Base-by-base conservation (phyloP, 1,140 invertebrate species). In the Drosophila sechellia region DNA sequence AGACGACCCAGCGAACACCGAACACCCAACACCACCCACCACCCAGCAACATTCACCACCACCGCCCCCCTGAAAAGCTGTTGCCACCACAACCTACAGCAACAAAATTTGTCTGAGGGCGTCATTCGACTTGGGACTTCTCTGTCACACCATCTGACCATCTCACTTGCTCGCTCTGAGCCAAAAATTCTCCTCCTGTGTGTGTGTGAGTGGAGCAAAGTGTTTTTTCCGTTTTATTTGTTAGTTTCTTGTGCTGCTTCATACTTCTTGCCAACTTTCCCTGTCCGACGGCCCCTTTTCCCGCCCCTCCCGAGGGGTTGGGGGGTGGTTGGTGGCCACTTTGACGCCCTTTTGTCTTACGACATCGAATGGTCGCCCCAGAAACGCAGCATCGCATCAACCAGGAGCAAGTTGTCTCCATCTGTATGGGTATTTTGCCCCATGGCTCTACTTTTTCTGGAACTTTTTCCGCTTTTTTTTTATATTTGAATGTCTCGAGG, bases 51-150 rank as follows among this genome's bases (percentile, higher is more conserved):
- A n/a, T n/a, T n/a, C 13, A 5, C 15, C 22, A 8, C 37, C 37
- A 4, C n/a, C 31, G 5, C 27, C 5, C 0, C 35, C 37, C 43
- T 54, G 54, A 50, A 53, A 55, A 39, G 50, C 71, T 42, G 48
- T 72, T 70, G 65, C 78, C 79, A 81, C 64, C 83, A 72, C 84
- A 87, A 89, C 84, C 84, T 89, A 89, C 84, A 89, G 84, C 84
- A 89, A 89, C 84, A 89, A 84, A 80, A 89, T 74, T 77, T 61
- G 79, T 90, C 80, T 89, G 79, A 77, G 79, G 72, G 73, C 84
- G 84, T 76, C 71, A 56, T 76, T 58, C 59, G 59, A 65, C n/a
- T 55, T 20, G 17, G 13, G 27, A 35, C 35, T 60, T 56, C 55
- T 37, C 66, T 70, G 42, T 40, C 8, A 20, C 49, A 3, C 46